A percentile compares a stretch with the other conserved stretches of the same genome.
Evolutionary conservation across 2,113 vertebrate species (phyloP).

Genomic region (Alligator mississippiensis): DNA sequence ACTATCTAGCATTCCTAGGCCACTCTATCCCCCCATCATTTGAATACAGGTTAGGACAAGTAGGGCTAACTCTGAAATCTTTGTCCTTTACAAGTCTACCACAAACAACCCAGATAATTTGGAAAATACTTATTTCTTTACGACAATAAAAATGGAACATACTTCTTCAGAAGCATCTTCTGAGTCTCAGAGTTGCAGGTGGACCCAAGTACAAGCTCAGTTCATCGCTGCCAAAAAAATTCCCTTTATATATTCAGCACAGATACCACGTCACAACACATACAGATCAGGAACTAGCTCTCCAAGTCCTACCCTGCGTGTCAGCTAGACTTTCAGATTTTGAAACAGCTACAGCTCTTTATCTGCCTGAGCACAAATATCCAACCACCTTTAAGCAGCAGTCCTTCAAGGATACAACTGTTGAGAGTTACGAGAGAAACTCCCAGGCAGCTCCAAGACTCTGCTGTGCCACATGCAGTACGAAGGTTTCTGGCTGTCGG

Average conservation of each 20-base stretch:
- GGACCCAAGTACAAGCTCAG: background rate
- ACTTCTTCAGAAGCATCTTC: background rate
- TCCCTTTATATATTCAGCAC: background rate
- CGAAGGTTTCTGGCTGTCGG: constrained; percentile 73
- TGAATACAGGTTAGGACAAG: background rate
- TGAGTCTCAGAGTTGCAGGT: background rate
- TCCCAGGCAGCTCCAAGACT: constrained; percentile 29
- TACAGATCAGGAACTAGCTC: background rate
- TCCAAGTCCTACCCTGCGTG: constrained; percentile 21
- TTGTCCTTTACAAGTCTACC: fast-evolving
- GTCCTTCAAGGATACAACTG: constrained; percentile 31
- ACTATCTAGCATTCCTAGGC: background rate
- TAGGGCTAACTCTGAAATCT: background rate
- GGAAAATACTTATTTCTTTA: background rate
- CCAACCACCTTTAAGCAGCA: constrained; percentile 9
- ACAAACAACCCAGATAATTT: background rate
- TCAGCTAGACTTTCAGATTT: background rate
- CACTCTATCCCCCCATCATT: background rate
- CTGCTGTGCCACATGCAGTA: constrained; percentile 46
- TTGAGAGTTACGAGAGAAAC: constrained; percentile 17
- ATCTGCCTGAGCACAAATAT: constrained; percentile 30
- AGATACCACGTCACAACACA: fast-evolving
- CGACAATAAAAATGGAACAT: fast-evolving
- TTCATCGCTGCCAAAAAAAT: background rate
- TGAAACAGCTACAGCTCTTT: background rate